These are phyloP conservation scores for Sylvietta virens DNA, from an alignment of 2,113 vertebrate species.

Conservation along the genomic window DNA sequence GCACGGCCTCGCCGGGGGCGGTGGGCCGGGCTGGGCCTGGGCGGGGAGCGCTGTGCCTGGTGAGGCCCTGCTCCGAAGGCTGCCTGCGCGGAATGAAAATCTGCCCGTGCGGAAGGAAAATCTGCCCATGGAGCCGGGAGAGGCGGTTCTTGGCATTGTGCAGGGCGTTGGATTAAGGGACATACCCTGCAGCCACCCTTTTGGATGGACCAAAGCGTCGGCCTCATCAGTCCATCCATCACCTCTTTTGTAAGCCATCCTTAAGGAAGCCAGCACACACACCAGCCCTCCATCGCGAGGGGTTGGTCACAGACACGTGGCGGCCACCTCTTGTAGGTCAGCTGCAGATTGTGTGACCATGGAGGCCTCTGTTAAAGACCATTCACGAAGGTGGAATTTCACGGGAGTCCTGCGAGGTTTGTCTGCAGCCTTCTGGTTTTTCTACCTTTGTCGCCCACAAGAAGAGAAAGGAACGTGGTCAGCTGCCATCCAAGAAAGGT, in stretches of 20 bases:
- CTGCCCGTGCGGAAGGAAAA: fast-evolving
- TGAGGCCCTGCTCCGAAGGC: fast-evolving
- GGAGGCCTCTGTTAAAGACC: background rate
- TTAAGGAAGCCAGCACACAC: fast-evolving
- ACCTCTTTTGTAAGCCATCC: fast-evolving
- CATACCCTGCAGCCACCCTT: fast-evolving
- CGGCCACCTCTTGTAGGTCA: fast-evolving
- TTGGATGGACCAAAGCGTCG: fast-evolving
- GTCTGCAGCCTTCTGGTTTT: background rate
- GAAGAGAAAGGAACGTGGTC: background rate
- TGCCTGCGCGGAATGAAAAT: background rate
- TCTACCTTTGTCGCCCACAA: fast-evolving
- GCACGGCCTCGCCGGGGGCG: background rate
- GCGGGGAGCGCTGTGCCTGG: fast-evolving
- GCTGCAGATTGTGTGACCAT: background rate
- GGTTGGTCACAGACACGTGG: fast-evolving
- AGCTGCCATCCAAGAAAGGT: background rate
- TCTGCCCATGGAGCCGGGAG: background rate
- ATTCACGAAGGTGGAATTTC: background rate
- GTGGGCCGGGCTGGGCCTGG: background rate
- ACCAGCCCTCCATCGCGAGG: fast-evolving
- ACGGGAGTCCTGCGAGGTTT: background rate
- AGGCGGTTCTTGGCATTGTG: background rate
- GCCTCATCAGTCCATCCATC: background rate
- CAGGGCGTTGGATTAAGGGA: background rate